Evolutionary conservation across 2,888 invertebrate species (phyloP).

Genomic region (Polydrusus pterygomalis): DNA sequence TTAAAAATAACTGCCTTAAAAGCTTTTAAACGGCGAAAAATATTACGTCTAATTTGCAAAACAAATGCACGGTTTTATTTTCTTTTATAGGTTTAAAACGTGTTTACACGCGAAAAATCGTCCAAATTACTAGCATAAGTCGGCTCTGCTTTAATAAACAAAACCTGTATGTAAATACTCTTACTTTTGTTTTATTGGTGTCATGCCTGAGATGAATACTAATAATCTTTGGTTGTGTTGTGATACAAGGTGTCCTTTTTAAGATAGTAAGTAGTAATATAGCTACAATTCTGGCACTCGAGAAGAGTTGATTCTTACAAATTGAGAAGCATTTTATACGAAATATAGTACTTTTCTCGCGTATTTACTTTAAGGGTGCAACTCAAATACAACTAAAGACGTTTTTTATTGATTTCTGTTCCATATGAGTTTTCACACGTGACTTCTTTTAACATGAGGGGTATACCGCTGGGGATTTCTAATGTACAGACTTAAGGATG

Average conservation of each 20-base stretch:
- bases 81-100: slow-evolving; percentile 17
- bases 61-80: slow-evolving; percentile 33
- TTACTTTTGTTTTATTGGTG: slow-evolving; percentile 44
- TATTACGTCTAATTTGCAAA: slow-evolving; percentile 37
- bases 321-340: too few species aligned
- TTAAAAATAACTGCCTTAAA: slow-evolving; percentile 11
- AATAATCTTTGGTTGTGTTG: neutral
- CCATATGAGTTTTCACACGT: too few species aligned
- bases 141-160: slow-evolving; percentile 34
- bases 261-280: neutral
- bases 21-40: slow-evolving; percentile 39
- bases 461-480: too few species aligned
- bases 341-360: too few species aligned
- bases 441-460: too few species aligned
- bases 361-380: too few species aligned
- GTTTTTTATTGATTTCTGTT: too few species aligned
- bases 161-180: slow-evolving; percentile 43
- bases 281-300: too few species aligned
- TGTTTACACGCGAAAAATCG: slow-evolving; percentile 26
- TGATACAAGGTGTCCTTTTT: too few species aligned
- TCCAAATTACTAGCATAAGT: slow-evolving; percentile 29
- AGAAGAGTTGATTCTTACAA: too few species aligned
- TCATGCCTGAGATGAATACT: slow-evolving; percentile 12
- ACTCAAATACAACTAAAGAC: too few species aligned
- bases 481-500: too few species aligned